Base-by-base conservation (phyloP, 2,888 invertebrate genomes). In the Panopea generosa region DNA sequence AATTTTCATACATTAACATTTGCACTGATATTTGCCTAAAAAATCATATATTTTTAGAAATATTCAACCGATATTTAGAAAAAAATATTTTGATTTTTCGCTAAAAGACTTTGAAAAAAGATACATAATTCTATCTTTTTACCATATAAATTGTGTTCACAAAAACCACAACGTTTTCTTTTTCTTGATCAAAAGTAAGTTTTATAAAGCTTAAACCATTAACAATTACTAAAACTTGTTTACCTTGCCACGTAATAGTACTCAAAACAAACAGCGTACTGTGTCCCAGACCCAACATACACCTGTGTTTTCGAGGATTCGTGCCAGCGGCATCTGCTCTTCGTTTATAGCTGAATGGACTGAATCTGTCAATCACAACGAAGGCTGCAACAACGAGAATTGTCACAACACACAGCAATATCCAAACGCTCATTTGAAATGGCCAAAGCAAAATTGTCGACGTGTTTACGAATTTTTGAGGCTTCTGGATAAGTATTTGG, bases 401-500 rank as follows among this genome's bases (percentile, higher is more conserved):
- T 16, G 49, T n/a, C 2, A 49, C 43, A n/a, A 40, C 56, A n/a
- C 45, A 4, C 20, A 60, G 18, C 11, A 61, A 29, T 4, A 56
- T 18, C 73, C 73, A 73, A 3, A 73, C 47, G n/a, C 20, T n/a
- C 9, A 26, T n/a, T 2, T 33, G 47, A 18, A 73, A 47, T 9
- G 73, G 73, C 14, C 22, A 18, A 1, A 73, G 52, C 2, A 73
- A 9, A 22, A 53, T 24, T 4, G 24, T 11, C n/a, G 56, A 9
- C 6, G 65, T 26, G n/a, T 26, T 11, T 33, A n/a, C 7, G 6
- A 43, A 33, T 1, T 4, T 9, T 2, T 38, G 26, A 4, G 66
- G 66, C 22, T 67, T 67, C 56, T 45, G 26, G 14, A 73, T n/a
- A 14, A 73, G 38, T 16, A 73, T 67, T 26, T 67, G 73, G 2